Evolutionary conservation across 2,888 invertebrate genomes (phyloP).

Genomic region (Chymomyza caudatula): DNA sequence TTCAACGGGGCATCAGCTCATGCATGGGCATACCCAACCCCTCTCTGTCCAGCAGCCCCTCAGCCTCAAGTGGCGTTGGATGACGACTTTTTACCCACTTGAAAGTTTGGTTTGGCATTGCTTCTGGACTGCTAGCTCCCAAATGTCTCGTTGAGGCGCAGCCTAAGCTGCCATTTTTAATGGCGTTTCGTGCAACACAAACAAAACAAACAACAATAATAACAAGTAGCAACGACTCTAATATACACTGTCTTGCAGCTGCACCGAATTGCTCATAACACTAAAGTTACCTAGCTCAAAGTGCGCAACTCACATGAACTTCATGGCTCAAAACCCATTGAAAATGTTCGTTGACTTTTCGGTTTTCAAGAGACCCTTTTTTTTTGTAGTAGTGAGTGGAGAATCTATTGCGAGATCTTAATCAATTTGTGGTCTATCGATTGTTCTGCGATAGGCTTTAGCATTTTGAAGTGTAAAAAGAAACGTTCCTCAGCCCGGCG

Average conservation of each 20-base stretch:
- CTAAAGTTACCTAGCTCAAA: too few relatives aligned
- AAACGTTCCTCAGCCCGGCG: too few relatives aligned
- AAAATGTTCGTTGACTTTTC: too few relatives aligned
- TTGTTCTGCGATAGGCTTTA: too few relatives aligned
- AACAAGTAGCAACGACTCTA: constrained; percentile 14
- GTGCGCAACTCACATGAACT: too few relatives aligned
- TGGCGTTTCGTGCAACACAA: constrained; percentile 44
- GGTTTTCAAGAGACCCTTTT: too few relatives aligned
- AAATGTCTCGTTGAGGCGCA: constrained; percentile 57
- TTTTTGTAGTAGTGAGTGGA: too few relatives aligned
- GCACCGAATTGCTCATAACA: too few relatives aligned
- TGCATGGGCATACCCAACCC: neutral
- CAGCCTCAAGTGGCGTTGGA: neutral
- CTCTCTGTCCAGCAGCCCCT: neutral
- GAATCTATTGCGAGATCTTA: too few relatives aligned
- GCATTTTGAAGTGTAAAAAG: too few relatives aligned
- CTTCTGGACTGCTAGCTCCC: constrained; percentile 36
- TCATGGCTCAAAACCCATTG: too few relatives aligned
- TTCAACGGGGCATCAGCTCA: constrained; percentile 32
- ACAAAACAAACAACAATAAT: constrained; percentile 34
- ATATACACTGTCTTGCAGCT: constrained; percentile 9
- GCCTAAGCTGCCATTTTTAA: constrained; percentile 57
- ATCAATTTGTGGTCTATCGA: too few relatives aligned
- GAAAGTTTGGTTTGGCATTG: constrained; percentile 24
- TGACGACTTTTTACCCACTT: constrained; percentile 23